These are phyloP conservation scores for Microplitis manilae DNA, from an alignment of 2,888 invertebrate species.

Conservation along the genomic window DNA sequence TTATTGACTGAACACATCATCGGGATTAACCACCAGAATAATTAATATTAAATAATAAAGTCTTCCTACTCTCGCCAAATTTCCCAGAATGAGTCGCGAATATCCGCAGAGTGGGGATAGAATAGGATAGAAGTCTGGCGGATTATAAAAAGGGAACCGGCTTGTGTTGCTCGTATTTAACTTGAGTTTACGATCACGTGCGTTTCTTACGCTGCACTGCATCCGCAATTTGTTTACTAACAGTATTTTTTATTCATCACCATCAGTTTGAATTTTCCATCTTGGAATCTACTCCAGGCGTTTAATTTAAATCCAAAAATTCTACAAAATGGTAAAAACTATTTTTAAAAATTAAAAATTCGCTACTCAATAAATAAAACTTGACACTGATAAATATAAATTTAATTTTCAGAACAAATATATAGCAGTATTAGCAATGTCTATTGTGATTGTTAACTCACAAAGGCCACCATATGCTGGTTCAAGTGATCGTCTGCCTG, in stretches of 20 bases:
- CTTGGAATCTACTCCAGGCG: too few species aligned
- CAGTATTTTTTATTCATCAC: too few species aligned
- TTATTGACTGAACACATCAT: background rate
- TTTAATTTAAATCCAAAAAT: too few species aligned
- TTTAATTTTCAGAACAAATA: constrained; percentile 21
- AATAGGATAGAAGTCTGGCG: background rate
- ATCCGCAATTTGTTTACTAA: background rate
- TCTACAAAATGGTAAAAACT: background rate
- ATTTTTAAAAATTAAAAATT: background rate
- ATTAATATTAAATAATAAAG: background rate
- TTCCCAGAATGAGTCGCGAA: background rate
- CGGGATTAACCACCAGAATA: background rate
- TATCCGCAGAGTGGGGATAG: background rate
- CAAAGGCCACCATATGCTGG: constrained; percentile 81
- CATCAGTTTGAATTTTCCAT: too few species aligned
- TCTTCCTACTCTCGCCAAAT: background rate
- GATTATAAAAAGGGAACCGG: background rate
- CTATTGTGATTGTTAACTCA: constrained; percentile 63
- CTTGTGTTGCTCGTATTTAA: background rate
- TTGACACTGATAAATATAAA: background rate
- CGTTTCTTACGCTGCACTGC: background rate
- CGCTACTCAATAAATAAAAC: too few species aligned
- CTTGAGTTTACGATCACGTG: background rate
- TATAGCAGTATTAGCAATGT: background rate
- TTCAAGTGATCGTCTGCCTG: constrained; percentile 76